Evolutionary conservation across 2,888 invertebrate genomes (phyloP).

Genomic region (Orchesella flavescens): DNA sequence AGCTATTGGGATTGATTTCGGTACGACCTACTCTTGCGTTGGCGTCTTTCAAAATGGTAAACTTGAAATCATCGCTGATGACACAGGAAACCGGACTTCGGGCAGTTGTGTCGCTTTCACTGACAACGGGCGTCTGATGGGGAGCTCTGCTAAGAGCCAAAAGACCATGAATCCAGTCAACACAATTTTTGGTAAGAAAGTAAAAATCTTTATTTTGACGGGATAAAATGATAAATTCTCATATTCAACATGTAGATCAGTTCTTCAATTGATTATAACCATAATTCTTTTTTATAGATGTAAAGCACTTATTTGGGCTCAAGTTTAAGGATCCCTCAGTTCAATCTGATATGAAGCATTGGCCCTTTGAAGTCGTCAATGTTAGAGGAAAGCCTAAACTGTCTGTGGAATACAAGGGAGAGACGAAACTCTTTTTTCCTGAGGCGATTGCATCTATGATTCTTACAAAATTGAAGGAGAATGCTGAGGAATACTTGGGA

Average conservation of each 20-base stretch:
- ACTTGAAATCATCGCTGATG: constrained; percentile 88
- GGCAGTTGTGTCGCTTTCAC: constrained; percentile 91
- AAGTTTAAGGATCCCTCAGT: constrained; percentile 91
- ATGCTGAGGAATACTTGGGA: constrained; percentile 90
- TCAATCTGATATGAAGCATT: constrained; percentile 94
- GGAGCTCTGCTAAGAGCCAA: constrained; percentile 91
- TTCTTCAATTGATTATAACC: not conserved
- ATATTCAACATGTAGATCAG: not conserved
- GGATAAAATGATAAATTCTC: not conserved
- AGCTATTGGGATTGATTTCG: constrained; percentile 93
- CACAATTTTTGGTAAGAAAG: constrained; percentile 79
- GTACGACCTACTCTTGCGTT: constrained; percentile 90
- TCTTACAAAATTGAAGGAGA: constrained; percentile 93
- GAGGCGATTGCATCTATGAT: constrained; percentile 81
- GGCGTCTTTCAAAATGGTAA: constrained; percentile 88
- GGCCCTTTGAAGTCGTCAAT: no score
- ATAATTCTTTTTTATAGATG: constrained; percentile 81
- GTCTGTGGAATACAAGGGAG: constrained; percentile 77
- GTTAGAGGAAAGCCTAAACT: no score
- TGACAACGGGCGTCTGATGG: no score
- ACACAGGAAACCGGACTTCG: constrained; percentile 87
- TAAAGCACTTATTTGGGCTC: constrained; percentile 93
- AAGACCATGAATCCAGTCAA: constrained; percentile 90
- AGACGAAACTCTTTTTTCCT: constrained; percentile 79
- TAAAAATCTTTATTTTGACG: no score